Base-by-base conservation (phyloP, 2,113 vertebrate species). In the Neogale vison region DNA sequence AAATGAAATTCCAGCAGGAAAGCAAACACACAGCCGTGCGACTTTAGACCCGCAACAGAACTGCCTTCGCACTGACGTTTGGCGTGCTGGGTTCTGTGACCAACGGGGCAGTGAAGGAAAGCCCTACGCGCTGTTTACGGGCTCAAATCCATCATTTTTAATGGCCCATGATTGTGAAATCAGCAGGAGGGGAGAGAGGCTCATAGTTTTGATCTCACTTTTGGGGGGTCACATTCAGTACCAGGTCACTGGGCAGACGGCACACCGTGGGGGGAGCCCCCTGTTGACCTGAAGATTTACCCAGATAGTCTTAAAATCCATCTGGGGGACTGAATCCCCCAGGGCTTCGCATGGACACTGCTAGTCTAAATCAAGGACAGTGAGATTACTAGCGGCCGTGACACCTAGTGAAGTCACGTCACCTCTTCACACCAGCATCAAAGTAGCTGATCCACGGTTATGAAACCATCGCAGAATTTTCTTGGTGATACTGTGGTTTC, bases 11-110 rank as follows among this genome's bases (percentile, higher is more conserved):
- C 79, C 18, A 17, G 23, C 5, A 29, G 17, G n/a, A 31, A 31
- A n/a, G 59, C 8, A 1, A 29, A 4, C 17, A 8, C 1, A 1
- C 8, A 24, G 21, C 42, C 31, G 74, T 31, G 1, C 0, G 0
- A 0, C 4, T 1, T 0, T 5, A 4, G 26, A 24, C 55, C 61
- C 39, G 6, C 8, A 42, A 13, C 45, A 18, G 47, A 6, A 2
- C 1, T 1, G 9, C 13, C 0, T 1, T 7, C 18, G 7, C 12
- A 17, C 31, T 0, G 1, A 1, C 0, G 0, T 10, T 67, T 18
- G 8, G 8, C 10, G 1, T 14, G 17, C 1, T 23, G 31, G 1
- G 2, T 34, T 23, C 72, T 52, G 10, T 55, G 3, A 31, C 83
- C 23, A 11, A 8, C 26, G 2, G 36, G 23, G 8, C 14, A 3